These are phyloP conservation scores for Dendrolimus pini DNA, from an alignment of 2,888 invertebrate species.

Conservation along the genomic window DNA sequence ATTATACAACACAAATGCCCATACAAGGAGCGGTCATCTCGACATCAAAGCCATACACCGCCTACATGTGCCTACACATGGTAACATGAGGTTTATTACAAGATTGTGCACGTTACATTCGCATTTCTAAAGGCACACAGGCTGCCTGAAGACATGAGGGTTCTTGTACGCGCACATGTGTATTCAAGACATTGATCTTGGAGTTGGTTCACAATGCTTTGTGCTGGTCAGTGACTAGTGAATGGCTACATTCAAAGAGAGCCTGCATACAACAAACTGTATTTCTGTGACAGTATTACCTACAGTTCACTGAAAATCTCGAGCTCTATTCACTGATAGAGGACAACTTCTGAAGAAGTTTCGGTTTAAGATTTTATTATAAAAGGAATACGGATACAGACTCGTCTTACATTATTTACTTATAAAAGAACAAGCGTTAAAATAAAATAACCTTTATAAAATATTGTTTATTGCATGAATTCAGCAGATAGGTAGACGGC, in stretches of 20 bases:
- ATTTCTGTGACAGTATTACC: conserved; percentile 46
- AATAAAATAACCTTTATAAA: too few species aligned
- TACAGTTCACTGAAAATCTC: conserved; percentile 20
- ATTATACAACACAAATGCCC: conserved; percentile 61
- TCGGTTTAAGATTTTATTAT: too few species aligned
- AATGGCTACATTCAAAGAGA: conserved; percentile 46
- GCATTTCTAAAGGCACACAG: neutral
- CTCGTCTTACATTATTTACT: too few species aligned
- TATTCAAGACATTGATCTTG: conserved; percentile 63
- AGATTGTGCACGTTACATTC: conserved; percentile 22
- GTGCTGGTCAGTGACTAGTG: conserved; percentile 46
- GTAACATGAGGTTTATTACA: conserved; percentile 5
- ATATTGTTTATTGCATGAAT: too few species aligned
- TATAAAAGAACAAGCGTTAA: too few species aligned
- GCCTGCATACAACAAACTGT: conserved; percentile 43
- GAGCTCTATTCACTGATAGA: too few species aligned
- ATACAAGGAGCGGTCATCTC: conserved; percentile 34
- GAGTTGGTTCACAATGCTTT: conserved; percentile 45
- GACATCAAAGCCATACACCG: conserved; percentile 37
- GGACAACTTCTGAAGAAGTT: too few species aligned
- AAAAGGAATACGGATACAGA: too few species aligned
- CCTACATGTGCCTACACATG: conserved; percentile 3
- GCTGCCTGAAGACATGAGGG: conserved; percentile 31
- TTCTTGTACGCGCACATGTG: conserved; percentile 37
- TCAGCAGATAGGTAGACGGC: too few species aligned